phyloP scores from a whole-genome alignment of 2,888 invertebrate genomes.

The Oscheius sp. region DNA sequence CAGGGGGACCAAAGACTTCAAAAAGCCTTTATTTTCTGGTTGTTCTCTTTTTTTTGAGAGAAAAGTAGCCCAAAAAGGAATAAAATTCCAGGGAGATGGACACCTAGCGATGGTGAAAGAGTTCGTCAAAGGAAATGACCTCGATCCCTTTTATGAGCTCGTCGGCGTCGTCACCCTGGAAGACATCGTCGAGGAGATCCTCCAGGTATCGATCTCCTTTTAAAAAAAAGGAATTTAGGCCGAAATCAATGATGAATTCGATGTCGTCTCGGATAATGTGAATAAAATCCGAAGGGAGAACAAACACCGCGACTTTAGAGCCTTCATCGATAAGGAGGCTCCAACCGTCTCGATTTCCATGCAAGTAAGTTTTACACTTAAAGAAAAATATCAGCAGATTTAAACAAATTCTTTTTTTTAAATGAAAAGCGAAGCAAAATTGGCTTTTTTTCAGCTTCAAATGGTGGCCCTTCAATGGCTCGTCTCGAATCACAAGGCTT shows the following conservation, averaged over 20 bases:
- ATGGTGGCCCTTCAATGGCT: constrained; percentile 61
- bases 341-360: constrained; percentile 51
- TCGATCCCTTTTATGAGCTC: constrained; percentile 90
- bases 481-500: constrained; percentile 54
- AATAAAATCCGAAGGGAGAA: constrained; percentile 52
- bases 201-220: constrained; percentile 39
- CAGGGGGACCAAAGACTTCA: too few species aligned
- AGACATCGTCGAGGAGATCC: constrained; percentile 65
- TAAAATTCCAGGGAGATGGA: constrained; percentile 59
- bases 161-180: constrained; percentile 88
- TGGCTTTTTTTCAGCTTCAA: constrained; percentile 39
- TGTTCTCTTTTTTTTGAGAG: neutral
- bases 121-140: constrained; percentile 80
- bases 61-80: neutral
- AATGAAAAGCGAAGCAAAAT: neutral
- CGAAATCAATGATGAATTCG: constrained; percentile 97
- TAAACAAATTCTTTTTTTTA: too few species aligned
- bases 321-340: constrained; percentile 54
- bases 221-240: constrained; percentile 73
- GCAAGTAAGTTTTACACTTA: constrained; percentile 33
- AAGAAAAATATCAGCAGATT: neutral
- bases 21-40: too few species aligned
- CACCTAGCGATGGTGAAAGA: constrained; percentile 87
- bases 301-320: constrained; percentile 40
- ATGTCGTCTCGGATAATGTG: constrained; percentile 76